Conservation (phyloP, 1,140 invertebrate species). For the Ceratosolen solmsi region DNA sequence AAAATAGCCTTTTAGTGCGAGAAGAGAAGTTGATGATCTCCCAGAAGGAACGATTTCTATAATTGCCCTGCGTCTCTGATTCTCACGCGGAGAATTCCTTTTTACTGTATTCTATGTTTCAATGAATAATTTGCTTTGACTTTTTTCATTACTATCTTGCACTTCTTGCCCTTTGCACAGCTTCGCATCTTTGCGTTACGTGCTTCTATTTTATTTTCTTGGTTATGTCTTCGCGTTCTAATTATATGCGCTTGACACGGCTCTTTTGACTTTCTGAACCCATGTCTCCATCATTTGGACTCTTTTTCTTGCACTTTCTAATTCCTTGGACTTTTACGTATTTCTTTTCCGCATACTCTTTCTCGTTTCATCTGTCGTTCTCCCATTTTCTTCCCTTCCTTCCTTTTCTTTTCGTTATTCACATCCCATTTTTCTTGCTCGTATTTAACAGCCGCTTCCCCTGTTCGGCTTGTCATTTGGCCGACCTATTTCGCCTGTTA, state of each 20-base stretch:
- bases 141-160: conserved; percentile 32
- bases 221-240: conserved; percentile 41
- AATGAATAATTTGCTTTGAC: conserved; percentile 29
- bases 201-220: conserved; percentile 36
- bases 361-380: background rate
- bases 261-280: conserved; percentile 40
- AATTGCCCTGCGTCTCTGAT: background rate
- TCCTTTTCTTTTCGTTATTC: conserved; percentile 39
- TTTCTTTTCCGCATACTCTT: background rate
- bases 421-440: conserved; percentile 45
- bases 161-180: conserved; percentile 1
- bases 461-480: conserved; percentile 40
- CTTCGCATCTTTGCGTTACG: conserved; percentile 4
- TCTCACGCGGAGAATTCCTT: background rate
- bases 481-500: conserved; percentile 49
- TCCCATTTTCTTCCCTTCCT: background rate
- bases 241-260: conserved; percentile 46
- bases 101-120: background rate
- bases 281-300: conserved; percentile 37
- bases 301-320: conserved; percentile 34
- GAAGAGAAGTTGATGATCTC: conserved; percentile 17
- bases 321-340: conserved; percentile 20
- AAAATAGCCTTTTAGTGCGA: conserved; percentile 31
- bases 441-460: conserved; percentile 34
- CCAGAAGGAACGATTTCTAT: conserved; percentile 28